These are phyloP conservation scores for Linnaemya vulpina DNA, from an alignment of 2,888 invertebrate species.

Conservation along the genomic window DNA sequence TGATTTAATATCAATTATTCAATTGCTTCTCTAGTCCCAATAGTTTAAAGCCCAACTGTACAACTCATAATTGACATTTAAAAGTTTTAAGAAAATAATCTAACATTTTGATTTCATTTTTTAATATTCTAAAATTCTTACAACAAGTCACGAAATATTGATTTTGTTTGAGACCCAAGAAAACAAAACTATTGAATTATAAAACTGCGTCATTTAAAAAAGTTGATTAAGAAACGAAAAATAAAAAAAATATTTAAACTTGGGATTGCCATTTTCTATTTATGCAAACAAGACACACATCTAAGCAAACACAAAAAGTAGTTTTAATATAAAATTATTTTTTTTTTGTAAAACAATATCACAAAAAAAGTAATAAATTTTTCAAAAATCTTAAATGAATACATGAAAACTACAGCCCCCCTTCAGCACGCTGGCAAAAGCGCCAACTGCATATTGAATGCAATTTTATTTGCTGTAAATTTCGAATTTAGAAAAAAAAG, in stretches of 20 bases:
- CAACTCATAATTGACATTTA: constrained; percentile 38
- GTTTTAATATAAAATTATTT: constrained; percentile 36
- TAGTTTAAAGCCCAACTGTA: not conserved
- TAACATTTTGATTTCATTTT: constrained; percentile 44
- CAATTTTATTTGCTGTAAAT: constrained; percentile 22
- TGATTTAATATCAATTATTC: not conserved
- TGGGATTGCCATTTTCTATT: constrained; percentile 69
- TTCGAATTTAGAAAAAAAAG: constrained; percentile 32
- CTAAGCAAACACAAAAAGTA: constrained; percentile 38
- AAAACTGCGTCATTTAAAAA: constrained; percentile 70
- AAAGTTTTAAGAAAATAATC: constrained; percentile 5
- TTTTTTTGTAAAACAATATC: constrained; percentile 17
- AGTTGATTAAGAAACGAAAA: constrained; percentile 32
- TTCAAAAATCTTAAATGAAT: constrained; percentile 34
- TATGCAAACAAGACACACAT: constrained; percentile 59
- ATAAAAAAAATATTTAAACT: constrained; percentile 39
- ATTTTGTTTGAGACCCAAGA: constrained; percentile 47
- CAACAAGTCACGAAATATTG: constrained; percentile 68
- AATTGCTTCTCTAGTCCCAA: not conserved
- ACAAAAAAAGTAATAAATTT: constrained; percentile 17
- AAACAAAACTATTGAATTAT: not conserved
- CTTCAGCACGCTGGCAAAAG: constrained; percentile 48
- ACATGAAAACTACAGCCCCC: constrained; percentile 54
- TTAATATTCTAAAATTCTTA: constrained; percentile 36
- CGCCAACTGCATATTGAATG: constrained; percentile 34